These are phyloP conservation scores for Chlorospingus flavigularis DNA, from an alignment of 2,797 vertebrate genomes.

Conservation along the genomic window DNA sequence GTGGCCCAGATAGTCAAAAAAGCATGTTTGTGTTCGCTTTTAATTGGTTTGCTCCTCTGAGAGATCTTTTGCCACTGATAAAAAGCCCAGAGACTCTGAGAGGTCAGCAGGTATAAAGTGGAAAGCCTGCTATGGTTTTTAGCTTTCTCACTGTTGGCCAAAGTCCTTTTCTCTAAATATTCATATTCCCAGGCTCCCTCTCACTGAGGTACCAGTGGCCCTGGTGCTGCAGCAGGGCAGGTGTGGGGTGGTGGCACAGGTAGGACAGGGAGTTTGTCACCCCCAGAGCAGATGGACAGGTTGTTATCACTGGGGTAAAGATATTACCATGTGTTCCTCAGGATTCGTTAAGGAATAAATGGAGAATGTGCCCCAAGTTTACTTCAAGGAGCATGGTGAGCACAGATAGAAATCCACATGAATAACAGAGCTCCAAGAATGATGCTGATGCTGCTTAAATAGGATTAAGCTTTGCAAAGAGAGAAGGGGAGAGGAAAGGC, in stretches of 20 bases:
- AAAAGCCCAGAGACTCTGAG: background rate
- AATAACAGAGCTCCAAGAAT: background rate
- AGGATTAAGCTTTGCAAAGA: background rate
- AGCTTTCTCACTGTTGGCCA: background rate
- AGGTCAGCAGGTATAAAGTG: background rate
- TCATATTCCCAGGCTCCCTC: background rate
- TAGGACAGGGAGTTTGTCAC: conserved; percentile 2
- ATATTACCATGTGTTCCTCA: background rate
- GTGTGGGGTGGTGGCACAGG: conserved; percentile 14
- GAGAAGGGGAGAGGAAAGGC: background rate
- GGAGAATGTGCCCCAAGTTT: background rate
- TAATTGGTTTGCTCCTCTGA: background rate
- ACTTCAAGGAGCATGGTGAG: background rate
- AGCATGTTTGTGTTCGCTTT: background rate
- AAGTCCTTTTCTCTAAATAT: background rate
- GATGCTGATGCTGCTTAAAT: background rate
- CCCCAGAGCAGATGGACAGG: background rate
- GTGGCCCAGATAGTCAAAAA: background rate
- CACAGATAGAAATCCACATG: background rate
- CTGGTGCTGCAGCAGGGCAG: background rate
- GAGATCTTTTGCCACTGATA: background rate
- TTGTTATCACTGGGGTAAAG: background rate
- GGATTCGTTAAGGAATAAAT: background rate
- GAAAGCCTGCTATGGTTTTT: background rate
- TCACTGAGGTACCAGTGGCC: background rate